These are phyloP conservation scores for Drosophila murphyi DNA, from an alignment of 1,140 invertebrate genomes.

Conservation along the genomic window DNA sequence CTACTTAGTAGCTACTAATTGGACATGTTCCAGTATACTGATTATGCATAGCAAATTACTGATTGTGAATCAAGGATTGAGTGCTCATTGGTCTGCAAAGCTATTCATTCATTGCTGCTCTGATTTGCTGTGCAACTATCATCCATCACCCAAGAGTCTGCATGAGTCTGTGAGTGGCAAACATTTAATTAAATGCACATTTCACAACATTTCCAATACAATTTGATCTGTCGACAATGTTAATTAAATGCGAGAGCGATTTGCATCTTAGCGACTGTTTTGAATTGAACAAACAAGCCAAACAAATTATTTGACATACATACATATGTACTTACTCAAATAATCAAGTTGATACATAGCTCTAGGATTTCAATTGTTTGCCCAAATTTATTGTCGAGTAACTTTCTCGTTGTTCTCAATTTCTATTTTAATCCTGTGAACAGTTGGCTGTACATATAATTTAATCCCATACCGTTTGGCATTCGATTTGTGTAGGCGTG, in stretches of 20 bases:
- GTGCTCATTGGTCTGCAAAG: slow-evolving; percentile 32
- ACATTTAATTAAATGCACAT: slow-evolving; percentile 73
- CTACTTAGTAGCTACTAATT: background rate
- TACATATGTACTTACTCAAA: no score
- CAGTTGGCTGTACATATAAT: slow-evolving; percentile 62
- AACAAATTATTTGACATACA: no score
- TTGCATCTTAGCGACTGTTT: background rate
- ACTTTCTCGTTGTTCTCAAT: slow-evolving; percentile 6
- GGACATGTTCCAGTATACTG: slow-evolving; percentile 11
- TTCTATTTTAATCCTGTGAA: slow-evolving; percentile 68
- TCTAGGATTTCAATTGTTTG: no score
- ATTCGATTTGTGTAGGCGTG: slow-evolving; percentile 22
- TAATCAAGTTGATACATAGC: no score
- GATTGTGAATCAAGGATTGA: slow-evolving; percentile 24
- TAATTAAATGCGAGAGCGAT: background rate
- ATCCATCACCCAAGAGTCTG: slow-evolving; percentile 17
- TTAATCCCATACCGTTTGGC: slow-evolving; percentile 48
- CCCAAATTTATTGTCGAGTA: background rate
- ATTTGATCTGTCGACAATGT: background rate
- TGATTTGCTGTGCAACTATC: slow-evolving; percentile 18
- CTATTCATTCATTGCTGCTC: slow-evolving; percentile 54
- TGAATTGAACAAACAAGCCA: background rate
- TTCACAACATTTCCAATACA: slow-evolving; percentile 53
- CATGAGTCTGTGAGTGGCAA: slow-evolving; percentile 53
- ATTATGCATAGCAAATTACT: slow-evolving; percentile 6